phyloP scores from a whole-genome alignment of 2,888 invertebrate genomes.

The Drosophila dives region DNA sequence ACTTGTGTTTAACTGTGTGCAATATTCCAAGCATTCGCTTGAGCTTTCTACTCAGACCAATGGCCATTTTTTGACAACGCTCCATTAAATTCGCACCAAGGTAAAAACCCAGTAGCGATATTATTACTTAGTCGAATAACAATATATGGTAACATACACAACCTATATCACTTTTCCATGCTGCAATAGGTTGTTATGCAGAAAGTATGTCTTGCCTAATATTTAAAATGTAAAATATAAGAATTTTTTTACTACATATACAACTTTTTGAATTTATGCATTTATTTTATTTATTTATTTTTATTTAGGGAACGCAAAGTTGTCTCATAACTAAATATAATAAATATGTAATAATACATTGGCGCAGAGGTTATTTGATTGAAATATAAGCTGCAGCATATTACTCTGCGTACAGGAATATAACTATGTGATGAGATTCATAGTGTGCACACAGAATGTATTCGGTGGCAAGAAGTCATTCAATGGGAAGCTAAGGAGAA shows the following conservation, averaged over 20 bases:
- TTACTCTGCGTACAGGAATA: neutral
- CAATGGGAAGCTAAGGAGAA: slow-evolving; percentile 2
- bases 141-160: neutral
- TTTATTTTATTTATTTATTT: too few relatives aligned
- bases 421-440: neutral
- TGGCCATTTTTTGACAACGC: slow-evolving; percentile 32
- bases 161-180: neutral
- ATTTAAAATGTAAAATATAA: too few relatives aligned
- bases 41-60: slow-evolving; percentile 43
- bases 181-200: neutral
- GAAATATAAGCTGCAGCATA: neutral
- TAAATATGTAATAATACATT: neutral
- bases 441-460: neutral
- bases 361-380: neutral
- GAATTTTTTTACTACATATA: neutral
- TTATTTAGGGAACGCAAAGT: too few relatives aligned
- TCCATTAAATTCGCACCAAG: slow-evolving; percentile 30
- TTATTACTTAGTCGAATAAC: neutral
- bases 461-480: neutral
- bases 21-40: slow-evolving; percentile 38
- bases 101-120: neutral
- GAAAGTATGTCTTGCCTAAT: neutral
- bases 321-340: too few relatives aligned
- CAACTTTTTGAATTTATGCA: neutral
- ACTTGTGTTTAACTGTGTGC: slow-evolving; percentile 36